phyloP scores from a whole-genome alignment of 2,113 vertebrate genomes.

The Sitta europaea region DNA sequence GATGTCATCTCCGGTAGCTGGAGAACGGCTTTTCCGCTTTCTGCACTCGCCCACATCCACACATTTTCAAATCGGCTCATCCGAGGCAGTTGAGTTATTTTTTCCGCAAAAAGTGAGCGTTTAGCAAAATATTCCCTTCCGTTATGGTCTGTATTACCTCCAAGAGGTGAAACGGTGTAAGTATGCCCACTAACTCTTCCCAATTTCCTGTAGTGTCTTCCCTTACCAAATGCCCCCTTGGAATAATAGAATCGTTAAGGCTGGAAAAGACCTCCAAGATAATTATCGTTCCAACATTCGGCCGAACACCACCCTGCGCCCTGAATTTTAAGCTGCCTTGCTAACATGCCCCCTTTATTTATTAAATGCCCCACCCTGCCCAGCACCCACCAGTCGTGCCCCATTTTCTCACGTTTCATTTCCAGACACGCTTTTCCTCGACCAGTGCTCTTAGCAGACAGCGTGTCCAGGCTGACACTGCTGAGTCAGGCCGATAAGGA shows the following conservation, averaged over 20 bases:
- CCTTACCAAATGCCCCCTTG: background rate
- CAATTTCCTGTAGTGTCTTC: background rate
- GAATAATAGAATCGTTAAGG: background rate
- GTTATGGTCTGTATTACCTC: rapidly evolving
- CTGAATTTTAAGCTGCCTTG: background rate
- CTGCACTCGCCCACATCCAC: background rate
- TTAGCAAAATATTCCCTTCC: background rate
- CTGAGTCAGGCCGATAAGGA: background rate
- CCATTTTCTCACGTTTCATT: rapidly evolving
- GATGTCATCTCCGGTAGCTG: background rate
- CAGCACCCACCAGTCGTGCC: background rate
- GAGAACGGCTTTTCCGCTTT: background rate
- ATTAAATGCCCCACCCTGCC: background rate
- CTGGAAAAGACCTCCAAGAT: background rate
- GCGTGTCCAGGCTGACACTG: background rate
- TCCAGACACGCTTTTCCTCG: background rate
- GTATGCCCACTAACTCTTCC: background rate
- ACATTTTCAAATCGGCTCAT: background rate
- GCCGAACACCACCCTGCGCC: background rate
- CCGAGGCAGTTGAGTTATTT: rapidly evolving
- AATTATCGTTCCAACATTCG: background rate
- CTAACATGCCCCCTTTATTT: background rate
- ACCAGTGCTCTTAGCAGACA: background rate
- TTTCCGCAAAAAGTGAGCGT: background rate
- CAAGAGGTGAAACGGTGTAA: background rate